Conservation (phyloP, 2,113 vertebrate genomes). For the Lathamus discolor region DNA sequence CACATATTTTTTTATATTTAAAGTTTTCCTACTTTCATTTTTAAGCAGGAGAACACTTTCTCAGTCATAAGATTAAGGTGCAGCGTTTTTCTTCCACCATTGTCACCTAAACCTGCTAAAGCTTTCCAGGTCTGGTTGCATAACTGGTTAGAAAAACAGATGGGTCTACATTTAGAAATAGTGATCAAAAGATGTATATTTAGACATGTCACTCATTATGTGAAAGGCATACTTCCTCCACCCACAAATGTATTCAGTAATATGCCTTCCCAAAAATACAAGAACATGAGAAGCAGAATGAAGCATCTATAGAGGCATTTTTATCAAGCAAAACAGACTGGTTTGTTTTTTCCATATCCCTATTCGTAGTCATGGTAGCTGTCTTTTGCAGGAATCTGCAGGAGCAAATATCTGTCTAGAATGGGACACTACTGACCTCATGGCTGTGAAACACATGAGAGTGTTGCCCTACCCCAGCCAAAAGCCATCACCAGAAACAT, state of each 20-base stretch:
- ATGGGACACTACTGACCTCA: not conserved
- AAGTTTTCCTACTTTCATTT: not conserved
- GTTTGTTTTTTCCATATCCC: fast-evolving
- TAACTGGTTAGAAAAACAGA: not conserved
- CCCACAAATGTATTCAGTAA: not conserved
- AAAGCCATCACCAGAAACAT: not conserved
- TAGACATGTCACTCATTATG: not conserved
- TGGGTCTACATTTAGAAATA: not conserved
- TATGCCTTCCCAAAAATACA: not conserved
- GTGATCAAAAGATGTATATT: not conserved
- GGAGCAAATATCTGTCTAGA: not conserved
- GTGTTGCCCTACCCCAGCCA: not conserved
- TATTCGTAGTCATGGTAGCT: not conserved
- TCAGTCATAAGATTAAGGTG: not conserved
- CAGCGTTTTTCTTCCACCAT: not conserved
- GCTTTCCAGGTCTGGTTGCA: not conserved
- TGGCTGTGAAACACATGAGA: not conserved
- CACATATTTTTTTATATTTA: not conserved
- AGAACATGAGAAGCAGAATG: not conserved
- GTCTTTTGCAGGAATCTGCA: not conserved
- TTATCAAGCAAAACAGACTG: not conserved
- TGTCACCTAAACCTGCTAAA: not conserved
- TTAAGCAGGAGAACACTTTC: not conserved
- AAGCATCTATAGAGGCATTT: not conserved
- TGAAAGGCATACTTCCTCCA: not conserved